Evolutionary conservation across 2,888 invertebrate species (phyloP), one percentile per base, ranked within the genome.

Genomic region (Crepidodera aurea): DNA sequence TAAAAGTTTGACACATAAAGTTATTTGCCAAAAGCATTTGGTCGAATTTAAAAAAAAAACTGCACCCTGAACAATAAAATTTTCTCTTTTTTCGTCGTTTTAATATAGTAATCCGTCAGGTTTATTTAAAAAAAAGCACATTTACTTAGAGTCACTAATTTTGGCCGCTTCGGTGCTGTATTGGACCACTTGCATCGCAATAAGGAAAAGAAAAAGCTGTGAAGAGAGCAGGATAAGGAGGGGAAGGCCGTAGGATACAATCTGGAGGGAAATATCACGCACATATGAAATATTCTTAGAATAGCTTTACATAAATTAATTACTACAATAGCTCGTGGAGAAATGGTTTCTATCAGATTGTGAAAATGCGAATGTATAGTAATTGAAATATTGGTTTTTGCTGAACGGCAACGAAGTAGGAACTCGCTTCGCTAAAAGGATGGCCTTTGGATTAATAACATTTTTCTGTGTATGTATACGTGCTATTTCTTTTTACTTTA

Each of bases 241-340:
- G 51, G 55, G 29, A 19, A 44, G 13, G 59, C 59, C 59, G 70
- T 71, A 69, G 68, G 69, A 70, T 71, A 71, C 69, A 59, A 65
- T 72, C 69, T 67, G 71, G 72, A 71, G 72, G 72, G 72, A 69
- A 62, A 62, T 61, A 65, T 62, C 62, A 58, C 58, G 58, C 55
- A 64, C 55, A 59, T 42, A 59, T 48, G 46, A 60, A 60, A 60
- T 54, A 53, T 13, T 16, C 60, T 42, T 16, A 19, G 39, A 53
- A 53, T 27, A 46, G 22, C 46, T 37, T 56, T 56, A 40, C 60
- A 53, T 60, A 46, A 60, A 60, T 60, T 54, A 60, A 60, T 60
- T 60, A 60, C 46, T 46, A 48, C 46, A 53, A 60, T 60, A 44
- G 48, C 46, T 54, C 48, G 53, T 60, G 48, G 53, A 60, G 60